phyloP scores from a whole-genome alignment of 2,797 vertebrate genomes.

The Halcyon leucocephala region DNA sequence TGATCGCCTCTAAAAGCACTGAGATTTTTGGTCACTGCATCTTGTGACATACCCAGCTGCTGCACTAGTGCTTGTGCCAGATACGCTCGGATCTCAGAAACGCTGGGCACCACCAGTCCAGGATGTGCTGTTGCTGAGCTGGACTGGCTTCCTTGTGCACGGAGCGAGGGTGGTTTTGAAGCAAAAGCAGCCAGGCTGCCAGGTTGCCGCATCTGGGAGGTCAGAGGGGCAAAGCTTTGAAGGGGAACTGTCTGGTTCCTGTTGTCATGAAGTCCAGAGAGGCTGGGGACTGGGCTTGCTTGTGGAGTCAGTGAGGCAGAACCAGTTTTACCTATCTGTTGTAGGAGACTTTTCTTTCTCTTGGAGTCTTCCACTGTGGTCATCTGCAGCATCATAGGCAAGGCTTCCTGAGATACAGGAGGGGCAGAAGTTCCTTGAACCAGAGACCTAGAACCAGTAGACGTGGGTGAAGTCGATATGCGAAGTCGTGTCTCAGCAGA shows the following conservation, averaged over 20 bases:
- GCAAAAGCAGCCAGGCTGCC: neutral
- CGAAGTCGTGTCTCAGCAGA: neutral
- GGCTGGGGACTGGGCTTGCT: neutral
- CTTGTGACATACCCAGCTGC: accelerated
- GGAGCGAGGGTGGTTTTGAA: neutral
- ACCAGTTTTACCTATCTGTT: neutral
- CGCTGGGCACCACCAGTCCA: accelerated
- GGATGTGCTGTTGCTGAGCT: neutral
- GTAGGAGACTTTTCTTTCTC: neutral
- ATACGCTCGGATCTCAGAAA: neutral
- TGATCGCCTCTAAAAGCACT: neutral
- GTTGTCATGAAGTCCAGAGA: neutral
- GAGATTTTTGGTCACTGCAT: neutral
- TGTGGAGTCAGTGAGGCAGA: neutral
- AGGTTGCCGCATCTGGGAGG: neutral
- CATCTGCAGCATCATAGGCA: neutral
- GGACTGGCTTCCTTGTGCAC: neutral
- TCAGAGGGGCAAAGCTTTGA: neutral
- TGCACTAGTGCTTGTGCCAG: neutral
- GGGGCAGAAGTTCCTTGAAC: neutral
- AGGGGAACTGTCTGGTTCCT: neutral
- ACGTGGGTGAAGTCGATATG: accelerated
- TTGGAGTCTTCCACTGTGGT: neutral
- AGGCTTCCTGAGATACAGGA: neutral
- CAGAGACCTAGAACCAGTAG: neutral